Percentiles rank a stretch among this genome's conserved stretches.
Evolutionary conservation across 1,140 invertebrate species (phyloP).

Genomic region (Heliconius nattereri): DNA sequence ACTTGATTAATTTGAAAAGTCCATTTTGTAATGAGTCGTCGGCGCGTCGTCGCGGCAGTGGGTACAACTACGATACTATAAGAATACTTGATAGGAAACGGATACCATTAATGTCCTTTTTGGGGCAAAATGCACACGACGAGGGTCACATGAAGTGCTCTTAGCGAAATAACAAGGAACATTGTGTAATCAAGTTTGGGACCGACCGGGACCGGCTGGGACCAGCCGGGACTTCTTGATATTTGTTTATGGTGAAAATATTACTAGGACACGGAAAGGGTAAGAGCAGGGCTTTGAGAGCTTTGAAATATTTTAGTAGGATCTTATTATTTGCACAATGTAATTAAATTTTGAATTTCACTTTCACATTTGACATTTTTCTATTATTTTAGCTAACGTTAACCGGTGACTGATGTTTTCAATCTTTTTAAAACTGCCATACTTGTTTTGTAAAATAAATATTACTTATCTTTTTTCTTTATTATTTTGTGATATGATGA

Average conservation of each 20-base stretch:
- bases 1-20: neutral
- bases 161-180: conserved; percentile 8
- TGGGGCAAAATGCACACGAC: neutral
- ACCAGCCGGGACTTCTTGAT: neutral
- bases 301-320: neutral
- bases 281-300: neutral
- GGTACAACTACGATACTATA: too few relatives aligned
- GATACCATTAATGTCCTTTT: conserved; percentile 21
- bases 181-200: conserved; percentile 10
- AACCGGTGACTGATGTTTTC: neutral
- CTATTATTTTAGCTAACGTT: neutral
- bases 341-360: too few relatives aligned
- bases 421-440: neutral
- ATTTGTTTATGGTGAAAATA: conserved; percentile 5
- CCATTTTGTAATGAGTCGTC: neutral
- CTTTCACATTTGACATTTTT: neutral
- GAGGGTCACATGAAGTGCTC: conserved; percentile 18
- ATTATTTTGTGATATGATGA: neutral
- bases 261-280: neutral
- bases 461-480: neutral
- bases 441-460: neutral
- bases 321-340: neutral
- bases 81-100: conserved; percentile 9
- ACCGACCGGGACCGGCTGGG: too few relatives aligned
- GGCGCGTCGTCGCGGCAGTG: neutral